Evolutionary conservation across 2,113 vertebrate genomes (phyloP), one percentile per base, ranked within the genome.

Genomic region (Podiceps cristatus): DNA sequence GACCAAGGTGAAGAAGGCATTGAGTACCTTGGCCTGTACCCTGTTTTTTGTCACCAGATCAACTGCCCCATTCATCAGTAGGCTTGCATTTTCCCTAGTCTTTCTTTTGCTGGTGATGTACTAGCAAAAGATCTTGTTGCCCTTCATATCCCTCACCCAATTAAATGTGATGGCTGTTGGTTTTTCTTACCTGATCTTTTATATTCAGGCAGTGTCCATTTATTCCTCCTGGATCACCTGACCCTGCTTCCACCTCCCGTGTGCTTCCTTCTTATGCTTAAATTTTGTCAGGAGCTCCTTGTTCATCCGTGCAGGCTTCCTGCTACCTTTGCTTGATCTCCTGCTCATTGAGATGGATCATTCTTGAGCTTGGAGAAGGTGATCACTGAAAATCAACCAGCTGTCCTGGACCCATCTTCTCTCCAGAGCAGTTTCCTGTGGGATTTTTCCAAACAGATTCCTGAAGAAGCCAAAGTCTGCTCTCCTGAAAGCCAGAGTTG

Each of bases 101-200:
- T 79, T 79, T 68, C 62, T 67, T 95, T 67, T 58, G 17, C 27
- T 71, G 20, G 28, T 71, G 29, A 24, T 12, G 1, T 66, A 31
- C 25, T 47, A 60, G 18, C 7, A 58, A 35, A 56, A 64, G 17
- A 7, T 62, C 29, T 62, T 71, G 27, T 12, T 83, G 33, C 8
- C 10, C 29, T 63, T 76, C 42, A 53, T 31, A 58, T 62, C 4
- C 45, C 31, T 75, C 42, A 62, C 28, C 52, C 63, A 29, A 44
- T 63, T 75, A 1, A 68, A 11, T 47, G 31, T 2, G 0, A 22
- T 28, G 29, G 40, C 4, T 27, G 67, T 75, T 49, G 42, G 0
- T 11, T 82, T 78, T 78, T 47, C 35, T 47, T 66, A 47, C 5
- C 8, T 1, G 0, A 15, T 55, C 33, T 58, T 71, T 80, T 23